phyloP scores from a whole-genome alignment of 2,113 vertebrate species.

The Hymenochirus boettgeri region DNA sequence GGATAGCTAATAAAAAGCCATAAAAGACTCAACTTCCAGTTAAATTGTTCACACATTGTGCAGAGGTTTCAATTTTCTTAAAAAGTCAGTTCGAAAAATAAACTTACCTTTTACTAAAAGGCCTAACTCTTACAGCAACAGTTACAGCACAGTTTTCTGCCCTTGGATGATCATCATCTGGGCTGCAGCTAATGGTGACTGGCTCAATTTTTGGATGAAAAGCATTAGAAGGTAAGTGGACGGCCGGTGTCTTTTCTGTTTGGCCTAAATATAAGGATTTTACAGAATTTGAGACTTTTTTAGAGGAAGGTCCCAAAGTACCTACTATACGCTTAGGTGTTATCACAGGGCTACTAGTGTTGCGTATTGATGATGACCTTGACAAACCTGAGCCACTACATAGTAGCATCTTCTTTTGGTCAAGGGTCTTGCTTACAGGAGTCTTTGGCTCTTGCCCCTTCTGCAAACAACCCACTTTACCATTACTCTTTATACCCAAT shows the following conservation, averaged over 20 bases:
- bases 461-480: accelerated
- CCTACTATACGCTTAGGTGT: conserved; percentile 12
- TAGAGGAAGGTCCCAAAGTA: conserved; percentile 30
- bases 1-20: too few species aligned
- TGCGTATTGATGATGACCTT: conserved; percentile 34
- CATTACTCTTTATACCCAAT: conserved; percentile 6
- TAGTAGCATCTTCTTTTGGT: conserved; percentile 51
- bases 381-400: conserved; percentile 42
- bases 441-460: conserved; percentile 49
- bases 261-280: conserved; percentile 10
- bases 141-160: conserved; percentile 83
- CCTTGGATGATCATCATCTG: conserved; percentile 52
- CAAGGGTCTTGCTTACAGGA: conserved; percentile 48
- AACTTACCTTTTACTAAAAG: conserved; percentile 82
- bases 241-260: conserved; percentile 36
- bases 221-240: not conserved
- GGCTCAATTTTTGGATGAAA: conserved; percentile 28
- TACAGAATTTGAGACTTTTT: conserved; percentile 8
- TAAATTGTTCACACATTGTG: too few species aligned
- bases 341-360: conserved; percentile 22
- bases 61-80: too few species aligned
- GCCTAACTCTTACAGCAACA: conserved; percentile 82
- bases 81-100: too few species aligned
- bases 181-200: conserved; percentile 21
- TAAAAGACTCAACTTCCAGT: too few species aligned